Evolutionary conservation across 2,113 vertebrate species (phyloP).

Genomic region (Cisticola juncidis): DNA sequence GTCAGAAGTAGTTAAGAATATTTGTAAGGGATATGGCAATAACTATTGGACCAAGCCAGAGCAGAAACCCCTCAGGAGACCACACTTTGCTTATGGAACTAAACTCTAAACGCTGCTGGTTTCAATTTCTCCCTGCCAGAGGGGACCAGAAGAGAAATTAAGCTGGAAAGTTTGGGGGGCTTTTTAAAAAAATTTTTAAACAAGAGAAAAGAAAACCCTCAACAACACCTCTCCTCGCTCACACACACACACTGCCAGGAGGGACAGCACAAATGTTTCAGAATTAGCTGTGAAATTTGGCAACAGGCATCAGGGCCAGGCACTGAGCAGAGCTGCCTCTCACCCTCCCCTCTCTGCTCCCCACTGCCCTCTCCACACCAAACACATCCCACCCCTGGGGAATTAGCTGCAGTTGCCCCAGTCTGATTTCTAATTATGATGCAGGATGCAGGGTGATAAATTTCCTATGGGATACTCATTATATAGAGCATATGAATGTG

Average conservation of each 20-base stretch:
- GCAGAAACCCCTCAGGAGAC: not conserved
- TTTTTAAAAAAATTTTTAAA: not conserved
- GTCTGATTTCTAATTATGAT: conserved; percentile 65
- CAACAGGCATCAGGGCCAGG: not conserved
- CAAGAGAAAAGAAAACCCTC: not conserved
- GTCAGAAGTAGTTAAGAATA: conserved; percentile 41
- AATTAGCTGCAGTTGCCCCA: conserved; percentile 30
- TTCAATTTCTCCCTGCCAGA: not conserved
- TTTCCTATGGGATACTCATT: conserved; percentile 70
- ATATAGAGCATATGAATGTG: conserved; percentile 64
- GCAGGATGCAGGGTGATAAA: conserved; percentile 43
- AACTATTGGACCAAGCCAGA: not conserved
- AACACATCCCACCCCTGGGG: not conserved
- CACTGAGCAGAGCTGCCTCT: not conserved
- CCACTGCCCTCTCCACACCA: not conserved
- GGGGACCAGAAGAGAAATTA: not conserved
- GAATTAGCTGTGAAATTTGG: not conserved
- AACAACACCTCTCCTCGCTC: not conserved
- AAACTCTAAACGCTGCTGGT: not conserved
- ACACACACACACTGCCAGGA: not conserved
- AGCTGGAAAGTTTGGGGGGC: not conserved
- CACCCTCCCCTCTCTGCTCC: not conserved
- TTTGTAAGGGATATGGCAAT: not conserved
- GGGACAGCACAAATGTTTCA: not conserved
- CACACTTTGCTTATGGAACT: not conserved